Conservation (phyloP, 2,113 vertebrate species). For the Lontra canadensis region DNA sequence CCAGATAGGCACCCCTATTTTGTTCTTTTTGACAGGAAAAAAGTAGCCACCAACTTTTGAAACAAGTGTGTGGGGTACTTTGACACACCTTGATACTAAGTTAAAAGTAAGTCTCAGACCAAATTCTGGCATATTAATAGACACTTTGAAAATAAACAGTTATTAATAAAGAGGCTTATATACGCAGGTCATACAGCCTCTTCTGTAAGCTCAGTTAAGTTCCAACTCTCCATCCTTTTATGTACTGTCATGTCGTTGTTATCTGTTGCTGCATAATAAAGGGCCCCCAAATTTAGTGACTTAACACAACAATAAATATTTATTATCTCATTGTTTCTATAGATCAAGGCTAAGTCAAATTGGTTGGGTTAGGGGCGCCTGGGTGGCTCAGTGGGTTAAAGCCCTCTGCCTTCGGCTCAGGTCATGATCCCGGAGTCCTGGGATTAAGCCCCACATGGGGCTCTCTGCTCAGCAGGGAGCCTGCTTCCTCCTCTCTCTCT, state of each 20-base stretch:
- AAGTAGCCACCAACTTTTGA: background rate
- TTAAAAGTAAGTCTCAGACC: background rate
- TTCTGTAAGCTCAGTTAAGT: background rate
- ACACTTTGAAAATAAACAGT: background rate
- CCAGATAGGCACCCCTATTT: background rate
- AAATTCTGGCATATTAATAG: background rate
- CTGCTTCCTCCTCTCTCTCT: too few relatives aligned
- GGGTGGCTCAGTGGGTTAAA: too few relatives aligned
- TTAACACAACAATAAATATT: background rate
- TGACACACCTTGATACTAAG: background rate
- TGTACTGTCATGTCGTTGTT: background rate
- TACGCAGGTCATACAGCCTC: background rate
- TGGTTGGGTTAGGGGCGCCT: background rate
- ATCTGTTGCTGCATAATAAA: background rate
- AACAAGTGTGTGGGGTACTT: background rate
- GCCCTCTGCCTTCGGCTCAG: too few relatives aligned
- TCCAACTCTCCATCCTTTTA: background rate
- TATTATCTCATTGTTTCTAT: background rate
- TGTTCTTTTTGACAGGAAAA: constrained; percentile 17
- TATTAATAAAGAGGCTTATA: background rate
- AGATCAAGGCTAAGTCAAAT: background rate
- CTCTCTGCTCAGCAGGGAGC: too few relatives aligned
- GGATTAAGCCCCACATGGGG: too few relatives aligned
- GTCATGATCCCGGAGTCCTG: too few relatives aligned
- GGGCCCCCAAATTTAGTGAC: background rate